These are phyloP conservation scores for Allygus modestus DNA, from an alignment of 2,888 invertebrate species.

Conservation along the genomic window DNA sequence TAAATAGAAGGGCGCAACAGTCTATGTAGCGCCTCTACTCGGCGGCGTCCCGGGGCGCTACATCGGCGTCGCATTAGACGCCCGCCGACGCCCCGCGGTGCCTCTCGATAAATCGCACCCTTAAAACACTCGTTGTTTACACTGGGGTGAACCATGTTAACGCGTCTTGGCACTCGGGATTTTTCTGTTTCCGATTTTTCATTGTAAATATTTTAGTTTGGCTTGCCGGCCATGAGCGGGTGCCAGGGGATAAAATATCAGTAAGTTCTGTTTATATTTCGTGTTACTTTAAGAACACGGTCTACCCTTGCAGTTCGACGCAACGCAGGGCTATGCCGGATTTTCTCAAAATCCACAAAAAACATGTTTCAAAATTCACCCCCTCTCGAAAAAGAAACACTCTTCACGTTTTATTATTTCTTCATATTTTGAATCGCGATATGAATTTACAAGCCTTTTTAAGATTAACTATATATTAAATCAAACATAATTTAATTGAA, in stretches of 20 bases:
- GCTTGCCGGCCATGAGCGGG: background rate
- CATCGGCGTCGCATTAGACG: conserved; percentile 36
- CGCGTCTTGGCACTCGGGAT: background rate
- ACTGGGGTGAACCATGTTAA: background rate
- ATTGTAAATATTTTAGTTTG: background rate
- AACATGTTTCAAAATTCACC: no score
- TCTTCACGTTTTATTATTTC: no score
- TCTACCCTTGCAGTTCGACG: no score
- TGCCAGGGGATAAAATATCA: background rate
- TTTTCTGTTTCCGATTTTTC: background rate
- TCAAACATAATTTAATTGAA: no score
- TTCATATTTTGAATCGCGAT: no score
- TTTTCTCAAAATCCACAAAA: no score
- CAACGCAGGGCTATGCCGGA: no score
- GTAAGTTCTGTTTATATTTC: no score
- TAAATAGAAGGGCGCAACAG: conserved; percentile 12
- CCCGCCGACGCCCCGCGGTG: background rate
- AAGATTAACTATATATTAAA: no score
- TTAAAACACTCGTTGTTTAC: conserved; percentile 5
- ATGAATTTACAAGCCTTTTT: no score
- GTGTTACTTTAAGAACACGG: no score
- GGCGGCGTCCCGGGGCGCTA: conserved; percentile 1
- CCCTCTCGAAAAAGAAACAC: no score
- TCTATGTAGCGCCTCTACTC: background rate
- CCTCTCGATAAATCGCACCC: background rate